Base-by-base conservation (phyloP, 1,140 invertebrate genomes). In the Drosophila athabasca region DNA sequence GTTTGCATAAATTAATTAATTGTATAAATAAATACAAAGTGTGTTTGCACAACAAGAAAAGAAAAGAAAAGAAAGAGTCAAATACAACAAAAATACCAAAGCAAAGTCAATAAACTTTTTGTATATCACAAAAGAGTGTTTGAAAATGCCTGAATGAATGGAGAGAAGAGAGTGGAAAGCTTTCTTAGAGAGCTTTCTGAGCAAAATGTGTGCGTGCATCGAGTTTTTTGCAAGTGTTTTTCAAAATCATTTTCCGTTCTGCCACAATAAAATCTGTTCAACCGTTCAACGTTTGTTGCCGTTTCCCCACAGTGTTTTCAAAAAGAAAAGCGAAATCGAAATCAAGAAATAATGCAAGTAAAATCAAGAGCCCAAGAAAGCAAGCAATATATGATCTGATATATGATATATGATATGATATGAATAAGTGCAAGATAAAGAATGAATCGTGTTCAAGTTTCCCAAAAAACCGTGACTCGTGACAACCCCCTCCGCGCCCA, bases 171-270 rank as follows among this genome's bases (percentile, higher is more conserved):
- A 35, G 50, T 61, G 46, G 31, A 49, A 53, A 68, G 54, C 77
- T 79, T 70, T 65, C 43, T 57, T 35, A 55, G 61, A 70, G 61
- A 69, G 53, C 41, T 72, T 62, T 59, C 55, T 19, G 39, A 24
- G 46, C 24, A 13, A 31, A 74, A 73, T 65, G 83, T 79, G 83
- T 70, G 31, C 8, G 81, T 66, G 81, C 76, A 73, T 76, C 76
- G 83, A 88, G 83, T 88, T 88, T 88, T 85, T 85, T 89, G 50
- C 64, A 88, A 88, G 83, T 88, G 83, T 88, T 88, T 88, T 88
- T 88, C 83, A 73, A 79, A 82, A 88, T 74, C 57, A 67, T 89
- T 72, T 76, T 79, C 65, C 64, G 59, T 82, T 83, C 76, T 79
- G 79, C 62, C 68, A 66, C 66, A 75, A 71, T 79, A 77, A 79